phyloP scores from a whole-genome alignment of 2,797 vertebrate genomes.

The Parauchenoglanis ngamensis region DNA sequence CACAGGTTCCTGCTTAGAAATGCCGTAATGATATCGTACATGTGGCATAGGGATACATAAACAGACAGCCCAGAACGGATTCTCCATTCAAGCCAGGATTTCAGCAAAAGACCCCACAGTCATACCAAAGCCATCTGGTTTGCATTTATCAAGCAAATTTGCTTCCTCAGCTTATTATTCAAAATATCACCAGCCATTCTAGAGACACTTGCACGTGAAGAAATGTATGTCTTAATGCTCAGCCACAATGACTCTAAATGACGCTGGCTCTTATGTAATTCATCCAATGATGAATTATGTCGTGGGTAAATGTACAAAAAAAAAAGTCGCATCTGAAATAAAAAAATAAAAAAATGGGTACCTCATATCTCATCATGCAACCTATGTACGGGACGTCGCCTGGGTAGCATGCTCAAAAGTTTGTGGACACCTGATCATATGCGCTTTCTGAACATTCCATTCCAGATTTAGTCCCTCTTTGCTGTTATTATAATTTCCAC shows the following conservation, averaged over 20 bases:
- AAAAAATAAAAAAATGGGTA: not conserved
- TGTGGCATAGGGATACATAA: conserved; percentile 1
- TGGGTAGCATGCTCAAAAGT: not conserved
- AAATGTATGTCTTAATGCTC: not conserved
- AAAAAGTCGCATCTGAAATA: not conserved
- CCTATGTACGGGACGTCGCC: not conserved
- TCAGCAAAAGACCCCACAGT: not conserved
- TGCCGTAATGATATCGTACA: conserved; percentile 24
- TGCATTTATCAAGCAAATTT: not conserved
- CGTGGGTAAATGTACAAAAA: not conserved
- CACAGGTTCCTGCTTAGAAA: conserved; percentile 38
- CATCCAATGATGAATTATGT: too few species aligned
- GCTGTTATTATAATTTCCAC: not conserved
- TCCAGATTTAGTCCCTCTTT: not conserved
- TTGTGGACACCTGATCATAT: not conserved
- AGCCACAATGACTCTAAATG: too few species aligned
- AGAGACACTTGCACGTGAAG: not conserved
- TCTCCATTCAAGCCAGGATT: conserved; percentile 23
- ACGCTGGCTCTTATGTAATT: not conserved
- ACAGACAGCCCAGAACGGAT: conserved; percentile 24
- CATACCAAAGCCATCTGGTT: conserved; percentile 8
- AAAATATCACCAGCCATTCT: not conserved
- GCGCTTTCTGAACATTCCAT: not conserved
- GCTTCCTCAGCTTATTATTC: conserved; percentile 12
- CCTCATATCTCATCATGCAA: not conserved